Evolutionary conservation across 2,113 vertebrate species (phyloP), one percentile per base, ranked within the genome.

Genomic region (Sprattus sprattus): DNA sequence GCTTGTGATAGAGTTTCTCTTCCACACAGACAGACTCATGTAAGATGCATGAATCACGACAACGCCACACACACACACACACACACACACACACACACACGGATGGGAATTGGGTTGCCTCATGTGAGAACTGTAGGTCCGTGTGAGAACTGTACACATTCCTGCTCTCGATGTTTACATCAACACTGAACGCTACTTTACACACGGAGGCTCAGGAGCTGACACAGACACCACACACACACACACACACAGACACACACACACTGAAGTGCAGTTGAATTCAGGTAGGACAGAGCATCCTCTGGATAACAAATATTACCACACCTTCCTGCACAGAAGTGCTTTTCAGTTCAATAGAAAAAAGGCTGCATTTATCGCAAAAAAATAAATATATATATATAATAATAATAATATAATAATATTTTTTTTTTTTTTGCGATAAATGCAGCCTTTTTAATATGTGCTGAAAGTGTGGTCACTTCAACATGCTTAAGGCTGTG

Each of bases 1-100:
- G 81, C 46, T 83, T 82, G 85, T 82, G 93, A 91, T 91, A 89
- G 64, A 85, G 91, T 95, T 94, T 93, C 93, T 92, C 45, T 91
- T 81, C 87, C 89, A 81, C 80, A 81, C 90, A 88, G 88, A 87
- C 85, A 4, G 81, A 89, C 84, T 87, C 89, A 84, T 91, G 87
- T 88, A 87, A 84, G 64, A 88, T 88, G 86, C 88, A 90, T 85
- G 45, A 50, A 54, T 75, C 82, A 52, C 44, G 85, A 81, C 45
- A 83, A 85, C 50, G 71, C 46, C 64, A 81, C 89, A 45, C 22
- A 25, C 50, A n/a, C n/a, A n/a, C n/a, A n/a, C n/a, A n/a, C n/a
- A n/a, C n/a, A n/a, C n/a, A n/a, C n/a, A n/a, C n/a, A n/a, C n/a
- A n/a, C n/a, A n/a, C n/a, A n/a, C 89, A 45, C 22, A 25, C 50